These are phyloP conservation scores for Kuschelorhynchus macadamiae DNA, from an alignment of 2,888 invertebrate species.

Conservation along the genomic window DNA sequence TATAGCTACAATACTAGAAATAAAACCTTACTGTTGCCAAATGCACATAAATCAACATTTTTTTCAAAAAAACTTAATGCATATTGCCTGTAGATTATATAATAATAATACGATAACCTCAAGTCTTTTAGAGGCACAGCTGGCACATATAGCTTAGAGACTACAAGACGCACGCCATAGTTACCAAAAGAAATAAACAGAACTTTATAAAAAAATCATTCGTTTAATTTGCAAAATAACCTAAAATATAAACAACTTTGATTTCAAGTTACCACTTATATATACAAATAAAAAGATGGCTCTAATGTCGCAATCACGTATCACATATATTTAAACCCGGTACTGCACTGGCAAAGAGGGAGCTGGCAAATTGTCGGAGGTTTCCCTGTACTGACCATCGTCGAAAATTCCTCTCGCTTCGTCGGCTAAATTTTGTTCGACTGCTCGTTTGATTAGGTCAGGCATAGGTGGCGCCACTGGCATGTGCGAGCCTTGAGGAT, in stretches of 20 bases:
- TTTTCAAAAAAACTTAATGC: too few relatives aligned
- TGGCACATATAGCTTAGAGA: too few relatives aligned
- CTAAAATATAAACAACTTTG: neutral
- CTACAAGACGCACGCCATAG: too few relatives aligned
- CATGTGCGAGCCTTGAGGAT: constrained; percentile 71
- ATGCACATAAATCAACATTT: too few relatives aligned
- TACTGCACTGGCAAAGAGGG: constrained; percentile 34
- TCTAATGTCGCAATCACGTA: neutral
- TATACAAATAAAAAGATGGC: constrained; percentile 15
- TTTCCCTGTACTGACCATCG: constrained; percentile 42
- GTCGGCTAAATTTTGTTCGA: constrained; percentile 58
- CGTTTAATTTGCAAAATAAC: too few relatives aligned
- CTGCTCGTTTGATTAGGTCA: constrained; percentile 70
- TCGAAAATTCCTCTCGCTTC: constrained; percentile 54
- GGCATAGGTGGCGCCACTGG: constrained; percentile 75
- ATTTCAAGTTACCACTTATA: neutral
- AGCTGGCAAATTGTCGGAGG: constrained; percentile 22
- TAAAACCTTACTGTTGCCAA: too few relatives aligned
- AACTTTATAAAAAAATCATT: too few relatives aligned
- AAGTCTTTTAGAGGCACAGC: too few relatives aligned
- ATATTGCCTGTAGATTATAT: too few relatives aligned
- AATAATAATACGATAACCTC: too few relatives aligned
- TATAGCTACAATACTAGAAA: too few relatives aligned
- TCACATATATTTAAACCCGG: constrained; percentile 26
- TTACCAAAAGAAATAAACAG: too few relatives aligned